These are phyloP conservation scores for Staurois parvus DNA, from an alignment of 2,797 vertebrate species.

Conservation along the genomic window DNA sequence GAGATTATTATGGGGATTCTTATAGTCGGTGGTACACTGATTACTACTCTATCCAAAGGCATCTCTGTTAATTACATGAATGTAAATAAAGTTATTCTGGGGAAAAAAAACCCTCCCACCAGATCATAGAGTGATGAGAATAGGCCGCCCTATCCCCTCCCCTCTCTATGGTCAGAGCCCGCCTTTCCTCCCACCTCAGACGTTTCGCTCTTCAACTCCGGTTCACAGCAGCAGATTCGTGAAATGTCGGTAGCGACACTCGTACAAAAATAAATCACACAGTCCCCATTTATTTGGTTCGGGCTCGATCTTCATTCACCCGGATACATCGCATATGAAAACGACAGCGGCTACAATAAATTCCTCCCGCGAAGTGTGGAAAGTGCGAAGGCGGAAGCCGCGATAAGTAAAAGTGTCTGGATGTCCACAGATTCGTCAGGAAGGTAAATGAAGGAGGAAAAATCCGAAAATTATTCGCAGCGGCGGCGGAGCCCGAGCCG, in stretches of 20 bases:
- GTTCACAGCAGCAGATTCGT: constrained; percentile 15
- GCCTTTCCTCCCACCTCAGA: constrained; percentile 46
- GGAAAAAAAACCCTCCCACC: neutral
- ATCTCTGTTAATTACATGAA: no score
- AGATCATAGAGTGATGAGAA: neutral
- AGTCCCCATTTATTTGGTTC: no score
- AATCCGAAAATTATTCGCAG: neutral
- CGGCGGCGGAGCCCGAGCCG: neutral
- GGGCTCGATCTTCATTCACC: no score
- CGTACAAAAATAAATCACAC: neutral
- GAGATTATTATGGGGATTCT: no score
- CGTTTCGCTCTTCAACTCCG: neutral
- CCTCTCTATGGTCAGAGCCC: constrained; percentile 50
- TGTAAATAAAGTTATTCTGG: constrained; percentile 29
- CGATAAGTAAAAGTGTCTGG: neutral
- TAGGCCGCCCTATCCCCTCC: neutral
- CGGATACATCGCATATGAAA: no score
- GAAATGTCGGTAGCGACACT: neutral
- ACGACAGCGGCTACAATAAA: no score
- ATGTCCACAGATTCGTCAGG: constrained; percentile 32
- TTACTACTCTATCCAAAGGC: no score
- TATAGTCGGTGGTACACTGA: no score
- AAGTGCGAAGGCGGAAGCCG: constrained; percentile 4
- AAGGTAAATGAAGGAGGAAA: neutral
- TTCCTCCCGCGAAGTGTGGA: neutral